These are phyloP conservation scores for Corvus moneduloides DNA, from an alignment of 2,113 vertebrate species.

Conservation along the genomic window DNA sequence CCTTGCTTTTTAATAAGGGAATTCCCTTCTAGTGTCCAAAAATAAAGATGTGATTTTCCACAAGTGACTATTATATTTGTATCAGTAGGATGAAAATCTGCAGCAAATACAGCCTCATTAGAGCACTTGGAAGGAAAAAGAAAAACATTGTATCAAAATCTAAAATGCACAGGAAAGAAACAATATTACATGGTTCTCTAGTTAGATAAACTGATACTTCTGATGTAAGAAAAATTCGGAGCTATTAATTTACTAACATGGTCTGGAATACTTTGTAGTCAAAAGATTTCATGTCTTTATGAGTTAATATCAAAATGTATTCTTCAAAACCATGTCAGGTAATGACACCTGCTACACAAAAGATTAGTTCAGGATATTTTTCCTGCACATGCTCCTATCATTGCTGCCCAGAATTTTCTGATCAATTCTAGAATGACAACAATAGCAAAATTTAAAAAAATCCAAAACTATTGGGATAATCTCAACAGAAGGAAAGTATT, in stretches of 20 bases:
- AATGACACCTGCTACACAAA: background rate
- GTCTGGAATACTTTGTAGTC: background rate
- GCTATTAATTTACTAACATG: background rate
- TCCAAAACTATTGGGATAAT: background rate
- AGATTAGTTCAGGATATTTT: background rate
- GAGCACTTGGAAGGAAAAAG: conserved; percentile 82
- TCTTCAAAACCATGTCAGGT: background rate
- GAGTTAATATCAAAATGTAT: background rate
- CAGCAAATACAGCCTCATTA: conserved; percentile 92
- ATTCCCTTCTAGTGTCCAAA: conserved; percentile 93
- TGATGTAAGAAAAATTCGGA: background rate
- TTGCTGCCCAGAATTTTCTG: background rate
- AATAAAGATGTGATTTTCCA: conserved; percentile 96
- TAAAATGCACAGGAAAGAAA: background rate
- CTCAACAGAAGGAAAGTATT: background rate
- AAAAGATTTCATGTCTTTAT: background rate
- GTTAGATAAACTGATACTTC: background rate
- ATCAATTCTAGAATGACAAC: background rate
- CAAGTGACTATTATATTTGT: conserved; percentile 93
- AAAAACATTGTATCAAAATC: conserved; percentile 27
- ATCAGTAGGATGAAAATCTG: conserved; percentile 97
- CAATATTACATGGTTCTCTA: background rate
- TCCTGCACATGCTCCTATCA: background rate
- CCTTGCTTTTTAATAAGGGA: conserved; percentile 94
- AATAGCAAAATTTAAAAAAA: background rate